A percentile compares a stretch with the other conserved stretches of the same genome.
Conservation (phyloP, 2,888 invertebrate genomes). For the Macrophya alboannulata region DNA sequence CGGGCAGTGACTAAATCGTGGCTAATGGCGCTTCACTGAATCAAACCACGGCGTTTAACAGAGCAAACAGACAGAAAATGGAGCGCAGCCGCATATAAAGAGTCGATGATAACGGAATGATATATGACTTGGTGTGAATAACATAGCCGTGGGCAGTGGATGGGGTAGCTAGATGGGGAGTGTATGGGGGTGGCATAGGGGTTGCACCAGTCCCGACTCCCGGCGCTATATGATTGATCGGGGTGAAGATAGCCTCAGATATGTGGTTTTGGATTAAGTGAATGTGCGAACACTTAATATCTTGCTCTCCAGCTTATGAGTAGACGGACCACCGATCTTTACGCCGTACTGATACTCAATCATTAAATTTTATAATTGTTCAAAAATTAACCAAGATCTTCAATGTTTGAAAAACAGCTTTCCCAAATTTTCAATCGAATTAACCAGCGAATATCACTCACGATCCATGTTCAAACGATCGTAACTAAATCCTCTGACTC, state of each 20-base stretch:
- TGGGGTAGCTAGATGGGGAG: conserved; percentile 58
- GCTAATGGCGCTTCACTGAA: conserved; percentile 77
- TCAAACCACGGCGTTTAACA: conserved; percentile 76
- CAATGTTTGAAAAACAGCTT: background rate
- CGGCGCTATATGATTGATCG: conserved; percentile 77
- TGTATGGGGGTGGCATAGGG: conserved; percentile 58
- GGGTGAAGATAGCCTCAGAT: conserved; percentile 77
- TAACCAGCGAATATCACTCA: background rate
- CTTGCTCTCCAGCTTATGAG: conserved; percentile 49
- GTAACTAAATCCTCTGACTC: background rate
- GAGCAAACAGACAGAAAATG: conserved; percentile 80
- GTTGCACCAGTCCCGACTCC: conserved; percentile 44
- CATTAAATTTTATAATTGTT: background rate
- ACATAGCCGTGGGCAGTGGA: conserved; percentile 65
- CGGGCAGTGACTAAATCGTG: conserved; percentile 74
- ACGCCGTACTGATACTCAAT: background rate
- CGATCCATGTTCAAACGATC: background rate
- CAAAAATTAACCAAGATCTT: background rate
- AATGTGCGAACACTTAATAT: conserved; percentile 73
- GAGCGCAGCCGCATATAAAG: conserved; percentile 80
- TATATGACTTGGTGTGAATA: conserved; percentile 79
- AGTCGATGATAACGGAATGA: conserved; percentile 80
- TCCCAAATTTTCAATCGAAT: background rate
- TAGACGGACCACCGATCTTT: background rate
- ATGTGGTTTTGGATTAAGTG: conserved; percentile 78